Base-by-base conservation (phyloP, 2,113 vertebrate species). In the Hippocampus zosterae region DNA sequence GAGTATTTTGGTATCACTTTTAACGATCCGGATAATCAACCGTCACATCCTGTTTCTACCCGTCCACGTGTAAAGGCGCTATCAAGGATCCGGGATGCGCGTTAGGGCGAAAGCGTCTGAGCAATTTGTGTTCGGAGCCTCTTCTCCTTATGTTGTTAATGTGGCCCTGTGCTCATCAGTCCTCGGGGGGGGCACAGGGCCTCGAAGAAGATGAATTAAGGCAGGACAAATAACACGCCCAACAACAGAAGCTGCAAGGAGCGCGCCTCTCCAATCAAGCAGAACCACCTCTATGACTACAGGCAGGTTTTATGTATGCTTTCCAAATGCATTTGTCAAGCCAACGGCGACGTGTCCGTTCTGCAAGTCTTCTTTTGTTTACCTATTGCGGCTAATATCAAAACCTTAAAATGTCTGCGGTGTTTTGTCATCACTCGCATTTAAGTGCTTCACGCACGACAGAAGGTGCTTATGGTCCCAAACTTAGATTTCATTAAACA, bases 141-240 rank as follows among this genome's bases (percentile, higher is more conserved):
- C 37, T 48, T 53, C 52, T 69, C 75, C 67, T 69, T 70, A 52
- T 52, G 37, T 57, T 64, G 78, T 73, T 69, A 50, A 53, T 41
- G 83, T 61, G 69, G 53, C 69, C 74, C 63, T 60, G 46, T 72
- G 63, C 75, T 84, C 72, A 61, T 68, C 33, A 50, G 59, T 55
- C 66, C 81, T 65, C 81, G 52, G 52, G 37, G 81, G 85, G 3
- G 44, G 3, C 77, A 79, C 79, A 68, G 63, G 73, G 72, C 77
- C 80, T 87, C 66, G 55, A 83, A 82, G 60, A 81, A 88, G 89
- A 91, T 91, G 85, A 90, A 92, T 91, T 89, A 90, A 83, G 76
- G 73, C 81, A 79, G 79, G 78, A 87, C 76, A 79, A 82, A 82
- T 71, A 72, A 79, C 89, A 89, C 81, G 83, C 84, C 85, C 83